Evolutionary conservation across 2,113 vertebrate species (phyloP), one percentile per base, ranked within the genome.

Genomic region (Oophaga pumilio): DNA sequence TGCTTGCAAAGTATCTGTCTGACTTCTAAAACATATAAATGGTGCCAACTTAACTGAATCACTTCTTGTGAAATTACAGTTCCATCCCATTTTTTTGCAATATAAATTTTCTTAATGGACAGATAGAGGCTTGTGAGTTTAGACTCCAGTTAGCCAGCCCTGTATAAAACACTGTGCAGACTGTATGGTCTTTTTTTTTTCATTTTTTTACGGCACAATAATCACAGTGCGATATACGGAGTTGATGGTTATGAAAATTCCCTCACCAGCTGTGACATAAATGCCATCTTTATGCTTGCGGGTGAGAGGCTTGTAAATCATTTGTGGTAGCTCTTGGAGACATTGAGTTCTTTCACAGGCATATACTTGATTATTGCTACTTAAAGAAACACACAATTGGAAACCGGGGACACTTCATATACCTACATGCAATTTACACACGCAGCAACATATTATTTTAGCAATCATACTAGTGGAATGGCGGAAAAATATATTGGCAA

Each of bases 231-330:
- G 10, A 43, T 22, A 33, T n/a, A 77, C 28, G 28, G 18, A 76
- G 53, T 52, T n/a, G 33, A 64, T 76, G 56, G 33, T 66, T 77
- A 76, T 64, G n/a, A 85, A 85, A 53, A 64, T n/a, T n/a, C 66
- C 69, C 56, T 77, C 74, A 60, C 73, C 84, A 85, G 84, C 84
- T 66, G 84, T 85, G 73, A 77, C 57, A 78, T 79, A 56, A 86
- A 78, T 68, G 57, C 68, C 68, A 86, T 78, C 73, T 76, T 86
- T 86, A 56, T 86, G 17, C 74, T 3, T 68, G 74, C 24, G 73
- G 53, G 84, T 11, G 73, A 64, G 71, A 64, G 33, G 73, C 71
- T 64, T 85, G 28, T 74, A 76, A 85, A 76, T 60, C 68, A 68
- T n/a, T 28, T 59, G 68, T 43, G 17, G 64, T 26, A 84, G 64